These are phyloP conservation scores for Brachyptera risi DNA, from an alignment of 2,888 invertebrate species.

Conservation along the genomic window DNA sequence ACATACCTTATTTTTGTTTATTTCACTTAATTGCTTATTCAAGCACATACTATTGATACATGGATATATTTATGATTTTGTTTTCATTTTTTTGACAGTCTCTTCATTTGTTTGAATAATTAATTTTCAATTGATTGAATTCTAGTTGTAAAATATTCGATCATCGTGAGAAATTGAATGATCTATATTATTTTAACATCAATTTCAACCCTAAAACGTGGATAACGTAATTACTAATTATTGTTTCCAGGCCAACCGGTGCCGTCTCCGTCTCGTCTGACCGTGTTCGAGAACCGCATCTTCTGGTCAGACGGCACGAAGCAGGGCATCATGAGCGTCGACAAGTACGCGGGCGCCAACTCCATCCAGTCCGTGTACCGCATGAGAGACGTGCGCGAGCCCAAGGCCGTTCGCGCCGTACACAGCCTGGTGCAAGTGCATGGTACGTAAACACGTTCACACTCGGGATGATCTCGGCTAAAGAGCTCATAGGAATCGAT, in stretches of 20 bases:
- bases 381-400: constrained; percentile 73
- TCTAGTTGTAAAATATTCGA: background rate
- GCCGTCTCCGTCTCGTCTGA: constrained; percentile 78
- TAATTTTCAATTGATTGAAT: too few species aligned
- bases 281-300: constrained; percentile 80
- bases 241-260: constrained; percentile 62
- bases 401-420: constrained; percentile 77
- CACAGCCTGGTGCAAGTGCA: constrained; percentile 73
- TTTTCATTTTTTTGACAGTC: too few species aligned
- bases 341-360: constrained; percentile 75
- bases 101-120: too few species aligned
- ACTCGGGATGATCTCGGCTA: too few species aligned
- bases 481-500: too few species aligned
- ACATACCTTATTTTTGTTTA: too few species aligned
- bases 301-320: constrained; percentile 92
- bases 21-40: too few species aligned
- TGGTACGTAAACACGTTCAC: constrained; percentile 43
- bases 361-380: constrained; percentile 77
- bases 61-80: too few species aligned
- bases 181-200: background rate
- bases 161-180: background rate
- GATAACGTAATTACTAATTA: background rate
- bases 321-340: constrained; percentile 81
- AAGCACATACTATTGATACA: too few species aligned
- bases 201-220: background rate